phyloP scores from a whole-genome alignment of 2,797 vertebrate species.

The Crossoptilon crossoptilon region DNA sequence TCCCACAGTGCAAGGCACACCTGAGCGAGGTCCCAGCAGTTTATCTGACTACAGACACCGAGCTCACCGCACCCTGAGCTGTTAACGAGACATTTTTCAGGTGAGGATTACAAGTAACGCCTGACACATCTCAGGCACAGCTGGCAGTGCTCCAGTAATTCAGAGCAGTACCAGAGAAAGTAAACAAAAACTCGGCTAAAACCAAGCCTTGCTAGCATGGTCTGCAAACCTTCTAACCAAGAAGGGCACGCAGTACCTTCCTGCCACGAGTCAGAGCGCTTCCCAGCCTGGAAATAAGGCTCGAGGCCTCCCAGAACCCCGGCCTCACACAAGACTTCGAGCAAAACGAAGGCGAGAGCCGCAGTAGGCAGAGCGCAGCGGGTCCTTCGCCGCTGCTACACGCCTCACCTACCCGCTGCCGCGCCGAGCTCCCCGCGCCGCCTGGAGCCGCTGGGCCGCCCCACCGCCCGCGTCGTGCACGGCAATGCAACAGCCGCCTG shows the following conservation, averaged over 20 bases:
- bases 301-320: not conserved
- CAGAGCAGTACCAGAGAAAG: rapidly evolving
- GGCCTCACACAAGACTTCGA: rapidly evolving
- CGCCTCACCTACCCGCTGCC: not conserved
- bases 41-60: not conserved
- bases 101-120: not conserved
- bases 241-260: not conserved
- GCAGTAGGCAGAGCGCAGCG: rapidly evolving
- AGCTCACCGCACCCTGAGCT: not conserved
- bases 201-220: rapidly evolving
- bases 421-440: rapidly evolving
- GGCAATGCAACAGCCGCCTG: rapidly evolving
- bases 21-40: not conserved
- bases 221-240: rapidly evolving
- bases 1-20: rapidly evolving
- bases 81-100: not conserved
- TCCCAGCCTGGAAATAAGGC: not conserved
- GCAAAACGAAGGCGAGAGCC: no score
- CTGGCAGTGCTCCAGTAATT: rapidly evolving
- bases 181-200: not conserved
- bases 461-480: rapidly evolving
- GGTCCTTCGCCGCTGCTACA: not conserved
- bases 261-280: rapidly evolving
- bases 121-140: not conserved
- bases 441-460: rapidly evolving